Evolutionary conservation across 2,888 invertebrate genomes (phyloP).

Genomic region (Dioctria rufipes): DNA sequence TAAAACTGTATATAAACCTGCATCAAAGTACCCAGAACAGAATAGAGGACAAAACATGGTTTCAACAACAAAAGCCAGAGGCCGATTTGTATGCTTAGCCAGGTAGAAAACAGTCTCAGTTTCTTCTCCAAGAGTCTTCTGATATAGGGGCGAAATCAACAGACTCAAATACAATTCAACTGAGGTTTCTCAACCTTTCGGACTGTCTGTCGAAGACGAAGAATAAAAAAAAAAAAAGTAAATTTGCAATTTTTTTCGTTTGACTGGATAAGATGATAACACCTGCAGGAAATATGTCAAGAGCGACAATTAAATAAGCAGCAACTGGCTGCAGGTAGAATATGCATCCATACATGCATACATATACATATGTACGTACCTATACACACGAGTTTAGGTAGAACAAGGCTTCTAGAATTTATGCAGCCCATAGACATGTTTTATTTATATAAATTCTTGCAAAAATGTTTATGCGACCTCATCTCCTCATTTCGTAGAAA

Average conservation of each 20-base stretch:
- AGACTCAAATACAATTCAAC: slow-evolving; percentile 10
- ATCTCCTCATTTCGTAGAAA: no score
- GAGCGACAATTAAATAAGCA: slow-evolving; percentile 38
- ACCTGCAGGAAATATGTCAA: slow-evolving; percentile 46
- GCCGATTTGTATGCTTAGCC: neutral
- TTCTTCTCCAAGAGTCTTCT: slow-evolving; percentile 22
- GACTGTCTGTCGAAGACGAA: slow-evolving; percentile 3
- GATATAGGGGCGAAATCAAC: neutral
- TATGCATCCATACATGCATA: no score
- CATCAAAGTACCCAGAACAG: neutral
- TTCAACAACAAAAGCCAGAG: slow-evolving; percentile 7
- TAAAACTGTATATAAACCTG: neutral
- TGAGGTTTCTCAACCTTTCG: slow-evolving; percentile 30
- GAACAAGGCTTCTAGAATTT: no score
- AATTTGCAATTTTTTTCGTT: slow-evolving; percentile 42
- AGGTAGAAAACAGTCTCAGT: slow-evolving; percentile 26
- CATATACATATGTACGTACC: no score
- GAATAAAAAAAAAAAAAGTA: no score
- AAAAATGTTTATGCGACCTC: no score
- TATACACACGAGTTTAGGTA: no score
- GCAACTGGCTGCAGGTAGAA: neutral
- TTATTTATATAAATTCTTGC: no score
- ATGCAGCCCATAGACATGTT: no score
- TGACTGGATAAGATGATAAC: slow-evolving; percentile 24
- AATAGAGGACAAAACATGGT: neutral